Evolutionary conservation across 2,888 invertebrate species (phyloP).

Genomic region (Syrista parreyssii): DNA sequence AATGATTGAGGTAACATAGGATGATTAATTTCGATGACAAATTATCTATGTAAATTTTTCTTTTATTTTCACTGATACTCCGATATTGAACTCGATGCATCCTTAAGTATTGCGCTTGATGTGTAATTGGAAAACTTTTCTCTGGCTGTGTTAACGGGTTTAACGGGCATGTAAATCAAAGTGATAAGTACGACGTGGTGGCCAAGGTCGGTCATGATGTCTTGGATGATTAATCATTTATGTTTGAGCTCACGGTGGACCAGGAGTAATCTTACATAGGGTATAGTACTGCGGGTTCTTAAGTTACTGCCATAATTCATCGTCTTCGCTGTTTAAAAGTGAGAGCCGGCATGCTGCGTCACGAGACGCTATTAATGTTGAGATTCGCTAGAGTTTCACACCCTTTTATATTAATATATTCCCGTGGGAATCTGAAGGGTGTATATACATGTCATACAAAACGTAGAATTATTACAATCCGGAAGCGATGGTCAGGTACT

Average conservation of each 20-base stretch:
- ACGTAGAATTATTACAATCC: background rate
- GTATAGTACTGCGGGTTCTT: background rate
- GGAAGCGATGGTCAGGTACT: background rate
- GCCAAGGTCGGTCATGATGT: slow-evolving; percentile 27
- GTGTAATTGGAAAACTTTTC: slow-evolving; percentile 32
- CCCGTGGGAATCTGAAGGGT: background rate
- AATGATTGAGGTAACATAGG: background rate
- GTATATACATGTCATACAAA: background rate
- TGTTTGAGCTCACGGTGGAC: slow-evolving; percentile 14
- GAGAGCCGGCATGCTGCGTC: background rate
- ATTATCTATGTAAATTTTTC: background rate
- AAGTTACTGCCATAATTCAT: background rate
- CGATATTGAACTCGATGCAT: slow-evolving; percentile 25
- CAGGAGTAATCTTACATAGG: background rate
- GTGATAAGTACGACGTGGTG: slow-evolving; percentile 44
- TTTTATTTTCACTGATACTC: background rate
- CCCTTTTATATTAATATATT: background rate
- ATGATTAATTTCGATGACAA: background rate
- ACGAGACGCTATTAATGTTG: background rate
- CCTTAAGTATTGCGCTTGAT: slow-evolving; percentile 24
- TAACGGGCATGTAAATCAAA: slow-evolving; percentile 48
- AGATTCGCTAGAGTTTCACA: background rate
- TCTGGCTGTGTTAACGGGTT: slow-evolving; percentile 38
- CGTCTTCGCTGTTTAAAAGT: background rate
- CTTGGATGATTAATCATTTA: slow-evolving; percentile 34